These are phyloP conservation scores for Drosophila miranda DNA, from an alignment of 1,140 invertebrate species.

Conservation along the genomic window DNA sequence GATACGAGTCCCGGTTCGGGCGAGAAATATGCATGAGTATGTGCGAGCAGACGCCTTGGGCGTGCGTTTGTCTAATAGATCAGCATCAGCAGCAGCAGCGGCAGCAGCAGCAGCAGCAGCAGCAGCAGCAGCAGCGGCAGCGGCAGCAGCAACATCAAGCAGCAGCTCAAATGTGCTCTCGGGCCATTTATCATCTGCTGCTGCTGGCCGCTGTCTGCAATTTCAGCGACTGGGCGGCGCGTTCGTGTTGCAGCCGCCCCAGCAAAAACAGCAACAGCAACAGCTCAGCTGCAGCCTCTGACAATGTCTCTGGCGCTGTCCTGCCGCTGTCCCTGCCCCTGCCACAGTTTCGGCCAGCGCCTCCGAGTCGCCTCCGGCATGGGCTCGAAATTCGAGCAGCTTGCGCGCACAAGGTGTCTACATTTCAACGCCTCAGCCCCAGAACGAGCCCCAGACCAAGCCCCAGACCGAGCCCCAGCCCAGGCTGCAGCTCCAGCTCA, in stretches of 20 bases:
- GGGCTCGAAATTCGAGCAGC: constrained; percentile 71
- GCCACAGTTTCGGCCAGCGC: constrained; percentile 7
- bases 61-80: constrained; percentile 78
- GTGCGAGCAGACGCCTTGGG: constrained; percentile 62
- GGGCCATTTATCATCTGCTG: constrained; percentile 72
- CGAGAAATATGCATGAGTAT: constrained; percentile 35
- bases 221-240: constrained; percentile 66
- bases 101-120: constrained; percentile 19
- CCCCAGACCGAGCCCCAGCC: constrained; percentile 1
- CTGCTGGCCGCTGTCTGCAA: constrained; percentile 69
- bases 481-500: constrained; percentile 20
- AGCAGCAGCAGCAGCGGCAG: constrained; percentile 30
- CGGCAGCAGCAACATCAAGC: constrained; percentile 26
- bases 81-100: constrained; percentile 59
- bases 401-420: constrained; percentile 76
- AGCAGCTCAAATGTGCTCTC: constrained; percentile 73
- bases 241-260: constrained; percentile 63
- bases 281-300: constrained; percentile 6
- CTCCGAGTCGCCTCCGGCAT: constrained; percentile 25
- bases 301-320: too few relatives aligned
- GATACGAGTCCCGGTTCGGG: constrained; percentile 8
- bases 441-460: not conserved
- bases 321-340: too few relatives aligned
- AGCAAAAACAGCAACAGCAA: constrained; percentile 14
- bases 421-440: constrained; percentile 68